Conservation (phyloP, 2,888 invertebrate genomes). For the Laothoe populi region DNA sequence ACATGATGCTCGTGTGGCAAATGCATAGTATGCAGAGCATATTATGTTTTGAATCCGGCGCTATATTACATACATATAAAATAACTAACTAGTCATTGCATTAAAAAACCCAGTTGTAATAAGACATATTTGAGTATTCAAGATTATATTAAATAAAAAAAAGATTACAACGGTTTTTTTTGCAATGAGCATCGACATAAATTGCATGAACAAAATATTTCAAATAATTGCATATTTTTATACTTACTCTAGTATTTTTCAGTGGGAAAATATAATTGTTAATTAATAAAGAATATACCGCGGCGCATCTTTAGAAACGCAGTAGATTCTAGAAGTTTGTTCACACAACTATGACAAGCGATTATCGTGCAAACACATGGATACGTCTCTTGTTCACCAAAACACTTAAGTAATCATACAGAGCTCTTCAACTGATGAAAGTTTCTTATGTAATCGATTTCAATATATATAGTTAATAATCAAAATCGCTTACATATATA, state of each 20-base stretch:
- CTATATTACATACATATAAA: neutral
- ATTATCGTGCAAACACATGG: conserved; percentile 42
- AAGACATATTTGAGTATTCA: neutral
- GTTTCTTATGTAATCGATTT: neutral
- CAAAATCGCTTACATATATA: conserved; percentile 1
- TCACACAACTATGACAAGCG: neutral
- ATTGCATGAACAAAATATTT: neutral
- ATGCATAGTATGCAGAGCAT: conserved; percentile 9
- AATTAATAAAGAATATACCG: neutral
- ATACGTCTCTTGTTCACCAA: conserved; percentile 43
- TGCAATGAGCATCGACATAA: neutral
- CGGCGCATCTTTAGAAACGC: neutral
- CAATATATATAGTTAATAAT: neutral
- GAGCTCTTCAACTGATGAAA: neutral
- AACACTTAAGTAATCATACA: conserved; percentile 10
- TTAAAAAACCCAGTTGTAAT: conserved; percentile 3
- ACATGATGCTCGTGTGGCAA: neutral
- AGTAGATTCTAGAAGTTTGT: neutral
- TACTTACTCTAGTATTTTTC: neutral
- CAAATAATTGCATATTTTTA: neutral
- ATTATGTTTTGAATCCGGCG: neutral
- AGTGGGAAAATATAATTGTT: too few relatives aligned
- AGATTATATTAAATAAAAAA: neutral
- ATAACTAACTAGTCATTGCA: neutral
- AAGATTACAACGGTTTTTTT: conserved; percentile 6